phyloP scores from a whole-genome alignment of 2,888 invertebrate genomes.

The Odontocerum albicorne region DNA sequence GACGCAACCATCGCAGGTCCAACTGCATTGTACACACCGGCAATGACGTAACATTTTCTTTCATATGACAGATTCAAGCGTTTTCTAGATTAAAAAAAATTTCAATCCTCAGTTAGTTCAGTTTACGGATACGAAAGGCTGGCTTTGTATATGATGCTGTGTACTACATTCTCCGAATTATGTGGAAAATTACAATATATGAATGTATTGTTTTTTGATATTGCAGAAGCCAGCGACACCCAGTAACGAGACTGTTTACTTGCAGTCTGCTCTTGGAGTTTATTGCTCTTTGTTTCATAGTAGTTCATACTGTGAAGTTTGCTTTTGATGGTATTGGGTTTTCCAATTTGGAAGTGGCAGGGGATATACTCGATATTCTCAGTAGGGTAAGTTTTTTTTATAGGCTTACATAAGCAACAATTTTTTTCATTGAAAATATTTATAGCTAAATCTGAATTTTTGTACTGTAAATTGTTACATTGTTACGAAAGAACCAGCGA shows the following conservation, averaged over 20 bases:
- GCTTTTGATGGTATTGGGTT: constrained; percentile 89
- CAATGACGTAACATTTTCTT: no score
- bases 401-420: no score
- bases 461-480: neutral
- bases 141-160: no score
- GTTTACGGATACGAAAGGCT: no score
- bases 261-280: constrained; percentile 84
- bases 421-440: neutral
- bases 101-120: no score
- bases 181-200: no score
- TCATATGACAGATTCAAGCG: no score
- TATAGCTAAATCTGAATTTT: neutral
- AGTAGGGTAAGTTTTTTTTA: constrained; percentile 77
- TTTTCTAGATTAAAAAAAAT: no score
- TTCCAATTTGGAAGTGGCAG: constrained; percentile 78
- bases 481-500: neutral
- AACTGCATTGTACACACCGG: no score
- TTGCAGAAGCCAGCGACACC: constrained; percentile 79
- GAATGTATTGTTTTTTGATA: no score
- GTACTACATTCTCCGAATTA: no score
- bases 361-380: constrained; percentile 90
- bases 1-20: no score
- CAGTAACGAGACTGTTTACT: constrained; percentile 88
- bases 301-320: constrained; percentile 87
- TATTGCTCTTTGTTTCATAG: constrained; percentile 81